phyloP scores from a whole-genome alignment of 2,888 invertebrate species.

The Timema cristinae region DNA sequence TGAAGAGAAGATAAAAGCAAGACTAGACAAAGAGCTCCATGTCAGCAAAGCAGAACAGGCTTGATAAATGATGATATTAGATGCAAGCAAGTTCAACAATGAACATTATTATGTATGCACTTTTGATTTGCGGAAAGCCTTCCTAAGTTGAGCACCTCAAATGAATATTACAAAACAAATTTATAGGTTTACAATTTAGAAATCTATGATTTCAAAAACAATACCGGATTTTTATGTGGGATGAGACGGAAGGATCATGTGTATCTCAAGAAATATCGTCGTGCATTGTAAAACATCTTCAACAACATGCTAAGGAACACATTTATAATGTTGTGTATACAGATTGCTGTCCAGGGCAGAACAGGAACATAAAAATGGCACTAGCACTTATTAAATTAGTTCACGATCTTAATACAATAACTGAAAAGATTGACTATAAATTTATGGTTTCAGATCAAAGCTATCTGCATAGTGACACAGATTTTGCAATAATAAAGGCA shows the following conservation, averaged over 20 bases:
- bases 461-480: too few relatives aligned
- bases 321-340: too few relatives aligned
- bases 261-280: background rate
- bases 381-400: too few relatives aligned
- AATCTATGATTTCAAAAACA: background rate
- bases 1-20: background rate
- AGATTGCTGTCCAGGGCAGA: too few relatives aligned
- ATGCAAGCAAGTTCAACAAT: background rate
- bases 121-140: background rate
- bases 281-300: background rate
- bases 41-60: background rate
- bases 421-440: too few relatives aligned
- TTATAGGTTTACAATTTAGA: background rate
- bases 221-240: constrained; percentile 5
- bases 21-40: background rate
- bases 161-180: background rate
- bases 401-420: too few relatives aligned
- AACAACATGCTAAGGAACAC: background rate
- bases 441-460: too few relatives aligned
- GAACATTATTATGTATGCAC: background rate
- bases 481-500: too few relatives aligned
- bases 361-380: too few relatives aligned
- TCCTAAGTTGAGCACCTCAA: background rate
- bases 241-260: background rate
- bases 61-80: background rate